phyloP scores from a whole-genome alignment of 2,797 vertebrate genomes.

The Cuniculus paca region DNA sequence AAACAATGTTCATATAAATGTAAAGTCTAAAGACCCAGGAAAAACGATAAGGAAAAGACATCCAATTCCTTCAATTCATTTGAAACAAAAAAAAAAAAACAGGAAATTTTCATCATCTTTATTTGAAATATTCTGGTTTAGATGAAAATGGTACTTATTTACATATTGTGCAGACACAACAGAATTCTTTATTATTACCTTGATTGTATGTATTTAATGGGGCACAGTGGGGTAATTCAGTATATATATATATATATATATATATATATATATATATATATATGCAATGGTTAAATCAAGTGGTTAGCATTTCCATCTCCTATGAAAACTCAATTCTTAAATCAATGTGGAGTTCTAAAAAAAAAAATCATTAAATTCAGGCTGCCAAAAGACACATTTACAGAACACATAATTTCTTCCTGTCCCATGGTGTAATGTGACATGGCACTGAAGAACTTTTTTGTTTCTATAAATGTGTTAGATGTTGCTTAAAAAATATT shows the following conservation, averaged over 20 bases:
- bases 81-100: conserved; percentile 34
- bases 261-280: not conserved
- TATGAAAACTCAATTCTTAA: conserved; percentile 57
- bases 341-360: conserved; percentile 43
- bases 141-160: conserved; percentile 42
- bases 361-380: conserved; percentile 47
- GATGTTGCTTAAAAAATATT: conserved; percentile 31
- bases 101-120: conserved; percentile 16
- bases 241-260: not conserved
- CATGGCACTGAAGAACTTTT: conserved; percentile 44
- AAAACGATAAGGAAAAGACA: conserved; percentile 25
- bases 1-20: not conserved
- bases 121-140: conserved; percentile 41
- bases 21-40: not conserved
- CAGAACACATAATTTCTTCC: conserved; percentile 66
- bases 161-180: not conserved
- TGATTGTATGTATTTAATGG: not conserved
- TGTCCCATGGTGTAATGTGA: conserved; percentile 17
- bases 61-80: not conserved
- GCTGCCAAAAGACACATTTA: conserved; percentile 50
- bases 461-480: conserved; percentile 39
- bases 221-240: not conserved
- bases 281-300: not conserved
- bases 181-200: not conserved
- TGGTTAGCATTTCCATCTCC: not conserved